phyloP scores from a whole-genome alignment of 2,888 invertebrate species.

The Mythimna lalbum region DNA sequence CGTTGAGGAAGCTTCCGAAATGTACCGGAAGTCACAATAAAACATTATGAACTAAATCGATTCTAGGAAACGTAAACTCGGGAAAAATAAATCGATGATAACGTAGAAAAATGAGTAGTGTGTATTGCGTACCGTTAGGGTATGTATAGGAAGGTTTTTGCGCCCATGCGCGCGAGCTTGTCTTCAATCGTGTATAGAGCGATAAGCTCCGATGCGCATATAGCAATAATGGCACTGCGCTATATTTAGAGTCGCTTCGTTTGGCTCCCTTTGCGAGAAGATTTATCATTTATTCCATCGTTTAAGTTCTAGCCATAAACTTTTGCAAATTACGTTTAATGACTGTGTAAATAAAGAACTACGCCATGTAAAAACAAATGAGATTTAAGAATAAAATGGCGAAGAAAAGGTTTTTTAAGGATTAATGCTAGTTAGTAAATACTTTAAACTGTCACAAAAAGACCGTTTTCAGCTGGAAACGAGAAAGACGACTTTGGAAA shows the following conservation, averaged over 20 bases:
- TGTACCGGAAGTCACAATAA: slow-evolving; percentile 12
- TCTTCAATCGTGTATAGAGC: slow-evolving; percentile 83
- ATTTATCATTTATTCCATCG: slow-evolving; percentile 70
- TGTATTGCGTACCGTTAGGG: slow-evolving; percentile 78
- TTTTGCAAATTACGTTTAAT: slow-evolving; percentile 47
- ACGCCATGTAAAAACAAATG: slow-evolving; percentile 9
- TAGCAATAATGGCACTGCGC: slow-evolving; percentile 77
- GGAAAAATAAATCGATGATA: slow-evolving; percentile 68
- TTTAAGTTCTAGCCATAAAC: slow-evolving; percentile 56
- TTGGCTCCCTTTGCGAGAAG: slow-evolving; percentile 72
- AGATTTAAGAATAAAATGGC: slow-evolving; percentile 2
- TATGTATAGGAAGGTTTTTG: slow-evolving; percentile 81
- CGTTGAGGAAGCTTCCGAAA: slow-evolving; percentile 9
- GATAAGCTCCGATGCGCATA: slow-evolving; percentile 86
- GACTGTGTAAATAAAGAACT: slow-evolving; percentile 20
- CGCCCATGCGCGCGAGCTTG: slow-evolving; percentile 75
- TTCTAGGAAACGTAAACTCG: slow-evolving; percentile 37
- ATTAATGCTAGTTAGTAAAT: background rate
- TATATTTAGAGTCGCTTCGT: slow-evolving; percentile 85
- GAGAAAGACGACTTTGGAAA: background rate
- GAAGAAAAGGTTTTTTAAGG: background rate
- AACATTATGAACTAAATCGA: slow-evolving; percentile 13
- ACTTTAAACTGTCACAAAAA: background rate
- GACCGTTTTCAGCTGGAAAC: background rate
- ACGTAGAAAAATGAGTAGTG: slow-evolving; percentile 77